Evolutionary conservation across 1,140 invertebrate species (phyloP).

Genomic region (Sitobion miscanthi): DNA sequence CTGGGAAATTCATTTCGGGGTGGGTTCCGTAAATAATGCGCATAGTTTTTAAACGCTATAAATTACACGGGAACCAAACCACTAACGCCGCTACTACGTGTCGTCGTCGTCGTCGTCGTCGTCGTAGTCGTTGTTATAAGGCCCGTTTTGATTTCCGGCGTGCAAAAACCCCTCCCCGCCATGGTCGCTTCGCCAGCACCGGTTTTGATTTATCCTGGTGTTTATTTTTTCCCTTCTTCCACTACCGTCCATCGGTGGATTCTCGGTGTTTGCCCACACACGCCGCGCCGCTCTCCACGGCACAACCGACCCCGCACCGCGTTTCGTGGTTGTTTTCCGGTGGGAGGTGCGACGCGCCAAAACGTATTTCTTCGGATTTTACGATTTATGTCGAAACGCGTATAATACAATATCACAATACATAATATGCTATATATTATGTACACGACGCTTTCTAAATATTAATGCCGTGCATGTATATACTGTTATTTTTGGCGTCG

Average conservation of each 20-base stretch:
- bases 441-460: neutral
- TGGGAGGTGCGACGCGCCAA: slow-evolving; percentile 15
- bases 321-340: neutral
- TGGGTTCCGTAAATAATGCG: slow-evolving; percentile 48
- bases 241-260: neutral
- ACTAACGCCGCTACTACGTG: neutral
- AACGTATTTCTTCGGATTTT: slow-evolving; percentile 26
- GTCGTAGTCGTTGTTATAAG: neutral
- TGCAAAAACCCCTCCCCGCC: neutral
- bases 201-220: slow-evolving; percentile 43
- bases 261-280: slow-evolving; percentile 19
- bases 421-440: neutral
- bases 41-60: slow-evolving; percentile 56
- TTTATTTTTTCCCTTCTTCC: slow-evolving; percentile 5
- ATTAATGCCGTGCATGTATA: neutral
- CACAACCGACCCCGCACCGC: neutral
- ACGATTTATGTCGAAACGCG: neutral
- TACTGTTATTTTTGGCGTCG: neutral
- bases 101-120: neutral
- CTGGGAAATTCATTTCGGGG: slow-evolving; percentile 19
- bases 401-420: neutral
- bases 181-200: neutral
- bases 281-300: neutral
- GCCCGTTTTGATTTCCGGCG: slow-evolving; percentile 53
- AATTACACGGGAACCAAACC: slow-evolving; percentile 38